phyloP scores from a whole-genome alignment of 1,140 invertebrate genomes.

The Plutomurus gul region DNA sequence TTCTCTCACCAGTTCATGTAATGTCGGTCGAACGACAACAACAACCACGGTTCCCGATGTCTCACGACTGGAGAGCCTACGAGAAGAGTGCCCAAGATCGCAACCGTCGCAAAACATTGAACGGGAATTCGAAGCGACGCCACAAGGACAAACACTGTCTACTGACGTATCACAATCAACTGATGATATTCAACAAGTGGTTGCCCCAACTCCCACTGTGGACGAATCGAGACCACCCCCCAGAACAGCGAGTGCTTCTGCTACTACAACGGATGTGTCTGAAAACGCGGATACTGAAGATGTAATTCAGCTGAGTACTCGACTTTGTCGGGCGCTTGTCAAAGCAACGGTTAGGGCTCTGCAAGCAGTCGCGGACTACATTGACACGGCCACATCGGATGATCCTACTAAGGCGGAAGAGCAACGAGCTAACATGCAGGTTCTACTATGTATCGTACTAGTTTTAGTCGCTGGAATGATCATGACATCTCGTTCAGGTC shows the following conservation, averaged over 20 bases:
- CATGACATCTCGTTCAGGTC: slow-evolving; percentile 12
- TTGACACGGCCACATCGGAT: slow-evolving; percentile 47
- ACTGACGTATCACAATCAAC: background rate
- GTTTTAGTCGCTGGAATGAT: slow-evolving; percentile 50
- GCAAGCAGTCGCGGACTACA: slow-evolving; percentile 43
- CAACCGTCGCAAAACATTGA: too few relatives aligned
- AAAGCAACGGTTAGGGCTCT: slow-evolving; percentile 36
- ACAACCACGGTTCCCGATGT: too few relatives aligned
- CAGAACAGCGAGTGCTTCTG: background rate
- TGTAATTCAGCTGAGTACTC: slow-evolving; percentile 28
- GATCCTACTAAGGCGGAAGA: slow-evolving; percentile 42
- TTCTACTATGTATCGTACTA: slow-evolving; percentile 48
- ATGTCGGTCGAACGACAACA: background rate
- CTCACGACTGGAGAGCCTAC: too few relatives aligned
- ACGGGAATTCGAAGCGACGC: too few relatives aligned
- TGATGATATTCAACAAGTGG: background rate
- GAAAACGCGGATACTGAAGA: slow-evolving; percentile 45
- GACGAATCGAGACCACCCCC: background rate
- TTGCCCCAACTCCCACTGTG: background rate
- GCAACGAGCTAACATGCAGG: slow-evolving; percentile 49
- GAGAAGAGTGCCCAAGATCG: too few relatives aligned
- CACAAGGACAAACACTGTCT: background rate
- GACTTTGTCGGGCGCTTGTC: slow-evolving; percentile 44
- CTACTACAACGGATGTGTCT: background rate
- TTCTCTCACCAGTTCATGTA: background rate